Base-by-base conservation (phyloP, 2,888 invertebrate genomes). In the Hirtodrosophila confusa region DNA sequence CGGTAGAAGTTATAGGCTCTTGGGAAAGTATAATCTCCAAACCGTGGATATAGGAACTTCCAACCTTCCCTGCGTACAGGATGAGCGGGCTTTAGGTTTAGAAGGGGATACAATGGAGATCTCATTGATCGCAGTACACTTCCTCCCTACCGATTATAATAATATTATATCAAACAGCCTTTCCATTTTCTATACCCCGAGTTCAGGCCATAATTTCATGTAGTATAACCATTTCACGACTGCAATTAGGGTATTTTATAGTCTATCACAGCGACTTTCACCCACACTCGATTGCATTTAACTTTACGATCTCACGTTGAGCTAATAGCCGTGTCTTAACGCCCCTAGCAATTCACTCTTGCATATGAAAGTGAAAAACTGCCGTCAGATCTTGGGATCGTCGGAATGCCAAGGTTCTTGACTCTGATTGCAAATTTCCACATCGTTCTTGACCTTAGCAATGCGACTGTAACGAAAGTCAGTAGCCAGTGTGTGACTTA, bases 391-490 rank as follows among this genome's bases (percentile, higher is more conserved):
- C 47, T 57, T 51, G 4, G 40, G 49, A 43, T 45, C 33, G 58
- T 4, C 33, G 55, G 73, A 73, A 75, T 77, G 64, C 45, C 62
- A 75, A 73, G 75, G 75, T 65, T 62, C 39, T 51, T 55, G 31
- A 50, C 58, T 24, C 60, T 55, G 53, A 53, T 54, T 47, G 63
- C 47, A 41, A 47, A 55, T 78, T 78, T 78, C 73, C 72, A 64
- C 75, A 54, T 37, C 40, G 72, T n/a, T 61, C 71, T 75, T 76
- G 76, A 74, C 74, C 74, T 74, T 74, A 75, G 50, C 75, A 36
- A 27, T 58, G 56, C 36, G 47, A 23, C 24, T 66, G 50, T 27
- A 55, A 64, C 44, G 49, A 49, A 58, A 70, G 56, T 40, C 53
- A 33, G 8, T 36, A 36, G 11, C 70, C 43, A 47, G 56, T 44